Conservation (phyloP, 1,140 invertebrate genomes). For the Solenopsis fugax region DNA sequence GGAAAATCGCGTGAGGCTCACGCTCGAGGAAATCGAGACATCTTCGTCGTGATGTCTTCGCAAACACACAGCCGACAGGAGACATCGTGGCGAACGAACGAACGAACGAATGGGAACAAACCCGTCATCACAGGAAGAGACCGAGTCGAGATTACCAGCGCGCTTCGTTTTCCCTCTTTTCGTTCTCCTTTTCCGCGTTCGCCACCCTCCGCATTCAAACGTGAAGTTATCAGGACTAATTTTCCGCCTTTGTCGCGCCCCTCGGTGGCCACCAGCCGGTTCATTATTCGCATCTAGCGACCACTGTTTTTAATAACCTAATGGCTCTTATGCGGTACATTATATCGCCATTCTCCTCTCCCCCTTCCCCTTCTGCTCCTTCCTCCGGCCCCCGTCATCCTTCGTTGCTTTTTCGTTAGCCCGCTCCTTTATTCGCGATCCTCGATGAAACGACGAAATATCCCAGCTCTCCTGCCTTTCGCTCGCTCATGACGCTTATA, state of each 20-base stretch:
- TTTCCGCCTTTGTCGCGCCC: conserved; percentile 81
- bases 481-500: conserved; percentile 15
- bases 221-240: conserved; percentile 83
- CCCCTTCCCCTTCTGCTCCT: background rate
- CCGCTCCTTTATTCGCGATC: conserved; percentile 73
- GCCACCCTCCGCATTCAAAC: conserved; percentile 76
- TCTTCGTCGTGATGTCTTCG: conserved; percentile 41
- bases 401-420: conserved; percentile 62
- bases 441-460: conserved; percentile 73
- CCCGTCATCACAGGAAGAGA: conserved; percentile 47
- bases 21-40: conserved; percentile 47
- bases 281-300: conserved; percentile 79
- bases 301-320: conserved; percentile 86
- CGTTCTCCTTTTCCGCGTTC: conserved; percentile 11
- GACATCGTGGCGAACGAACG: background rate
- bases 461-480: conserved; percentile 37
- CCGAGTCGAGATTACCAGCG: conserved; percentile 60
- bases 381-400: background rate
- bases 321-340: conserved; percentile 84
- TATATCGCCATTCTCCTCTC: conserved; percentile 68
- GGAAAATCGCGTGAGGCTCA: conserved; percentile 44
- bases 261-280: conserved; percentile 71
- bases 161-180: conserved; percentile 56
- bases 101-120: conserved; percentile 33
- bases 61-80: conserved; percentile 21